These are phyloP conservation scores for Halictus quadricinctus DNA, from an alignment of 2,888 invertebrate genomes.

Conservation along the genomic window DNA sequence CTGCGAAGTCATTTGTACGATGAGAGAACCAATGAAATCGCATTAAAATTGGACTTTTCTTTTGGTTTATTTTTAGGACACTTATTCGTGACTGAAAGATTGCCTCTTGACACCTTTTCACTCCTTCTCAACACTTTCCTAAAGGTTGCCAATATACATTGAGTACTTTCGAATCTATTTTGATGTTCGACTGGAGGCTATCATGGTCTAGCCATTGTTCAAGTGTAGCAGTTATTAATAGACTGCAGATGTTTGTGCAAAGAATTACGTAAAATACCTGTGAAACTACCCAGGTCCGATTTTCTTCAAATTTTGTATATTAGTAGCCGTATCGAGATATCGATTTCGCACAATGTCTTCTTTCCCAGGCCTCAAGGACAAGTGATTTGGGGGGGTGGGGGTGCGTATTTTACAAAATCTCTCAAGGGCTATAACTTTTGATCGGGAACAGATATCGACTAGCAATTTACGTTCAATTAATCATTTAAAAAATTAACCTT, in stretches of 20 bases:
- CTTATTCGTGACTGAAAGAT: neutral
- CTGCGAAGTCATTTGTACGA: neutral
- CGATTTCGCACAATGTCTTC: too few relatives aligned
- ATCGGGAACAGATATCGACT: too few relatives aligned
- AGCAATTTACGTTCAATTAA: too few relatives aligned
- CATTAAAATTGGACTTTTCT: neutral
- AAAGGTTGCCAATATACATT: neutral
- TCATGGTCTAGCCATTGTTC: too few relatives aligned
- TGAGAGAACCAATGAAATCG: neutral
- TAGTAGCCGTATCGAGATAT: too few relatives aligned
- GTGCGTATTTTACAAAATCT: too few relatives aligned
- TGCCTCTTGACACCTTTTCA: neutral
- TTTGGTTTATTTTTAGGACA: neutral
- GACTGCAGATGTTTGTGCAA: neutral
- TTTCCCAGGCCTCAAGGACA: too few relatives aligned
- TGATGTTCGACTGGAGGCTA: neutral
- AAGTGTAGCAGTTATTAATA: neutral
- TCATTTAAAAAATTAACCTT: too few relatives aligned
- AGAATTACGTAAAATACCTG: neutral
- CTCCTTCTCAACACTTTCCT: neutral
- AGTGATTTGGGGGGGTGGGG: too few relatives aligned
- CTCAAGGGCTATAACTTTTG: too few relatives aligned
- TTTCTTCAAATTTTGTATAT: too few relatives aligned
- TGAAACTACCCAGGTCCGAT: neutral
- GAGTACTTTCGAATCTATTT: neutral